Percentiles rank a stretch among this genome's conserved stretches.
Evolutionary conservation across 30 jellyfish, hydroid and myxozoan genomes (phyloP).

Genomic region (Calvadosia cruxmelitensis): DNA sequence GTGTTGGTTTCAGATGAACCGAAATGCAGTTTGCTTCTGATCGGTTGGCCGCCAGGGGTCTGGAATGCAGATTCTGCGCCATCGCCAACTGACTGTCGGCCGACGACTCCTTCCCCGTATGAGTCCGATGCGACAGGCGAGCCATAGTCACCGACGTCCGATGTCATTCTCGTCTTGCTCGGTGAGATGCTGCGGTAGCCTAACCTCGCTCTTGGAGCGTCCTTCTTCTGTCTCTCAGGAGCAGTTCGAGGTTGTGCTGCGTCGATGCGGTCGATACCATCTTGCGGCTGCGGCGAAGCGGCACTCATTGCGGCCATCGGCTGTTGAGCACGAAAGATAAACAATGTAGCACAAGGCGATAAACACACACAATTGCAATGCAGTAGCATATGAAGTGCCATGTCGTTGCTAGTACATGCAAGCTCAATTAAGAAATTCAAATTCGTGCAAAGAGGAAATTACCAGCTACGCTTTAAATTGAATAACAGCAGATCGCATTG

Average conservation of each 20-base stretch:
- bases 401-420: too few species aligned
- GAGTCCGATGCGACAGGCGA: conserved; percentile 10
- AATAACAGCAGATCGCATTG: too few species aligned
- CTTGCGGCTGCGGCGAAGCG: conserved; percentile 16
- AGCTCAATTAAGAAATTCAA: too few species aligned
- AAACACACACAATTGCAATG: too few species aligned
- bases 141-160: conserved; percentile 22
- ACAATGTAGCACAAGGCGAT: too few species aligned
- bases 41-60: not conserved
- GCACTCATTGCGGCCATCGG: not conserved
- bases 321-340: too few species aligned
- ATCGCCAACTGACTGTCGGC: conserved; percentile 42
- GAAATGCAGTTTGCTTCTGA: conserved; percentile 19
- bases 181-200: conserved; percentile 77
- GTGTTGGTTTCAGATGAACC: conserved; percentile 11
- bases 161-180: conserved; percentile 8
- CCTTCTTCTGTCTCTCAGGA: not conserved
- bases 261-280: conserved; percentile 17
- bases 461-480: too few species aligned
- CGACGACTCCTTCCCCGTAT: conserved; percentile 12
- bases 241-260: not conserved
- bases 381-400: too few species aligned
- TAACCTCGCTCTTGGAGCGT: conserved; percentile 14
- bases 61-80: conserved; percentile 48
- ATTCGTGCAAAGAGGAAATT: too few species aligned